Evolutionary conservation across 37 sponge, comb jelly and placozoan species (phyloP), one percentile per base, ranked within the genome.

Genomic region (Spongia lamella): DNA sequence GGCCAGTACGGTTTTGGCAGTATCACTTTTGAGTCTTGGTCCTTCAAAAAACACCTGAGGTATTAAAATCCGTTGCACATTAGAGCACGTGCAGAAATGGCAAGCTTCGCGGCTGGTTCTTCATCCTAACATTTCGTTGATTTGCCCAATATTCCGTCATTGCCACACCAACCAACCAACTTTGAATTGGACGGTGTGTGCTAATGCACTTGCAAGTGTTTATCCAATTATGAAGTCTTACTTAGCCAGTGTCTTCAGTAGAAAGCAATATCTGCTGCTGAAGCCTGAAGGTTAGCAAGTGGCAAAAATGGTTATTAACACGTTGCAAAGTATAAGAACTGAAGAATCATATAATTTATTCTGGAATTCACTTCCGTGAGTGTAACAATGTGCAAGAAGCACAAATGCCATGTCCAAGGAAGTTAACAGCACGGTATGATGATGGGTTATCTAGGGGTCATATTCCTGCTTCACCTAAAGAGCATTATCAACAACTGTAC

Each of bases 261-360:
- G 77, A 31, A 56, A 20, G 40, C 51, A 19, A 62, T 76, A 13
- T 62, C 53, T 21, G 77, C 77, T 30, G 63, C n/a, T n/a, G n/a
- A n/a, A n/a, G n/a, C n/a, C 77, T 38, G 77, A 61, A 63, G 77
- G 64, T 39, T 65, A 76, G 52, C 55, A 63, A 15, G 50, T 76
- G 32, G 73, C 32, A 24, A 43, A 22, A 61, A 76, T 76, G 77
- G 64, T 76, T 34, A 61, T 76, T 25, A 65, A 33, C 34, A 77
- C 78, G 3, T 54, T 77, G 31, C n/a, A 30, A 5, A 29, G 30
- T 61, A 32, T 75, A 26, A 25, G 63, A 62, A 61, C 43, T 7
- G 63, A 62, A 29, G 35, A 20, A 29, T 29, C 57, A 19, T 73
- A 35, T 29, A 38, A 56, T 37, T 56, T 73, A 21, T 73, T 73